These are phyloP conservation scores for Rhea americana DNA, from an alignment of 2,113 vertebrate species.

Conservation along the genomic window DNA sequence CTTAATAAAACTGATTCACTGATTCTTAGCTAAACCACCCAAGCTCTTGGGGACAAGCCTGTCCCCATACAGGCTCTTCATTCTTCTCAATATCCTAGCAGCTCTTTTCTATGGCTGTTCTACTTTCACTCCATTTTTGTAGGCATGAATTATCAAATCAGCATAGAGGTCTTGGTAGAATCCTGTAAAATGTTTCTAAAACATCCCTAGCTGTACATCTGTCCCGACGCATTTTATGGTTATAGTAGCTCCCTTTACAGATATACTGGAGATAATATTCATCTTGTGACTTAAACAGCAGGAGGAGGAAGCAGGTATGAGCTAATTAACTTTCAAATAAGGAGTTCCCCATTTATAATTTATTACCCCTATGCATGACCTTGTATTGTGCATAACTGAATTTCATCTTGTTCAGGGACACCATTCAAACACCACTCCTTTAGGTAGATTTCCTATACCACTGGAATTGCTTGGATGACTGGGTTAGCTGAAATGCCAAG, in stretches of 20 bases:
- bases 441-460: background rate
- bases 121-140: background rate
- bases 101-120: background rate
- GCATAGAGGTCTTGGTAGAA: background rate
- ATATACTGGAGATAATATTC: background rate
- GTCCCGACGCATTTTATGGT: background rate
- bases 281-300: background rate
- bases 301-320: no score
- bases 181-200: background rate
- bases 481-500: background rate
- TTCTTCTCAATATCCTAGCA: background rate
- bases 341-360: slow-evolving; percentile 11
- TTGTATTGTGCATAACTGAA: background rate
- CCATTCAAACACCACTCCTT: background rate
- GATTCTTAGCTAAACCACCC: background rate
- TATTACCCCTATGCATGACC: background rate
- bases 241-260: background rate
- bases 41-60: background rate
- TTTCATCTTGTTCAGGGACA: background rate
- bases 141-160: slow-evolving; percentile 3
- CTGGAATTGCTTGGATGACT: background rate
- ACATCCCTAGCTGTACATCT: background rate
- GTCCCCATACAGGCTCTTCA: background rate
- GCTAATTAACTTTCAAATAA: background rate
- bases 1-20: background rate